A percentile compares a stretch with the other conserved stretches of the same genome.
These are phyloP conservation scores for Enoplosus armatus DNA, from an alignment of 2,797 vertebrate genomes.

Conservation along the genomic window DNA sequence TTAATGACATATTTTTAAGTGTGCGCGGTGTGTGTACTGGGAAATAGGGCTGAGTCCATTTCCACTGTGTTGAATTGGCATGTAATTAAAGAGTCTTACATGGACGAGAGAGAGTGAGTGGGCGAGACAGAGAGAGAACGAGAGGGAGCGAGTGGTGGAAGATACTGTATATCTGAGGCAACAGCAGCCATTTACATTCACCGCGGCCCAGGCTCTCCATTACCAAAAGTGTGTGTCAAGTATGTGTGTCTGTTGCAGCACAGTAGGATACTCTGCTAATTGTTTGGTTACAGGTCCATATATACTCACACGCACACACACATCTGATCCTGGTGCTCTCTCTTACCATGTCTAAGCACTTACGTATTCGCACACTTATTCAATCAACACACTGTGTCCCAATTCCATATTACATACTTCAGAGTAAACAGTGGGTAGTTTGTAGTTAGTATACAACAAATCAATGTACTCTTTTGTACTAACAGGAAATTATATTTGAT, in stretches of 20 bases:
- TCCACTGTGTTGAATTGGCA: slow-evolving; percentile 67
- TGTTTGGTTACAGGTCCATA: slow-evolving; percentile 9
- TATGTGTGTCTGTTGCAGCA: slow-evolving; percentile 42
- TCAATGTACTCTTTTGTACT: not conserved
- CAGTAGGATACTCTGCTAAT: slow-evolving; percentile 22
- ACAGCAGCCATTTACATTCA: slow-evolving; percentile 76
- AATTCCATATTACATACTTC: not conserved
- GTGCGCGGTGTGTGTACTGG: slow-evolving; percentile 31
- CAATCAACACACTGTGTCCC: not conserved
- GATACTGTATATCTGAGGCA: slow-evolving; percentile 24
- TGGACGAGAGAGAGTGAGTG: slow-evolving; percentile 21
- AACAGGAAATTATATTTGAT: not conserved
- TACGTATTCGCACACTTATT: not conserved
- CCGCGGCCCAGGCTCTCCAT: slow-evolving; percentile 37
- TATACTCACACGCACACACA: slow-evolving; percentile 6
- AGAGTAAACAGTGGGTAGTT: not conserved
- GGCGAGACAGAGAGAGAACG: slow-evolving; percentile 3
- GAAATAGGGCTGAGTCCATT: slow-evolving; percentile 60
- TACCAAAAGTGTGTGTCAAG: slow-evolving; percentile 22
- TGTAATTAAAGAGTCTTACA: slow-evolving; percentile 80
- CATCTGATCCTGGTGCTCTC: not conserved
- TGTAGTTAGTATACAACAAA: not conserved
- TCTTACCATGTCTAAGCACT: not conserved
- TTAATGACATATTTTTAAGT: slow-evolving; percentile 60
- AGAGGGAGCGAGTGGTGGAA: slow-evolving; percentile 6